Evolutionary conservation across 2,113 vertebrate genomes (phyloP), one percentile per base, ranked within the genome.

Genomic region (Lipophrys pholis): DNA sequence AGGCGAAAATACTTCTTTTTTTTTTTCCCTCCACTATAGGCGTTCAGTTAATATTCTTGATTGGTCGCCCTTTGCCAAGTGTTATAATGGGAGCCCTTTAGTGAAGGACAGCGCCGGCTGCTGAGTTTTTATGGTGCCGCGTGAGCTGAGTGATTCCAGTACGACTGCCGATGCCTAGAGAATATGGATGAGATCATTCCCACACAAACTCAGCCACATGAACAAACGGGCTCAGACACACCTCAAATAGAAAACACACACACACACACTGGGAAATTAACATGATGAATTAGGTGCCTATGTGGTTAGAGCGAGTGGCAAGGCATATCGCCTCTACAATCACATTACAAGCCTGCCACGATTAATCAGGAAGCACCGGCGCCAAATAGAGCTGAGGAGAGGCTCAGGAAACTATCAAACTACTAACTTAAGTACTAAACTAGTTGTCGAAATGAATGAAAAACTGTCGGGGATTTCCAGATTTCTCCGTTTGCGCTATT

Each of bases 131-230:
- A 87, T 80, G 62, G 60, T 58, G 71, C 78, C 66, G 66, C 45
- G 55, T 88, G 69, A 87, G 69, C 68, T 83, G 76, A 89, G 81
- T 70, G 43, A 73, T 69, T 85, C 64, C 48, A 58, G 36, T 10
- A 6, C 46, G 35, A 16, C 56, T 16, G 39, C 54, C 6, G 53
- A 75, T 17, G 81, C 69, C 78, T 52, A 46, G 69, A 80, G 88
- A 92, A 89, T 87, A 91, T 52, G 73, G 85, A 92, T 92, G 89
- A 90, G 82, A 80, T 85, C 74, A 81, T 82, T 69, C 70, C 50
- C 30, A 38, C 62, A 70, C 45, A 48, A 60, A 69, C 15, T 63
- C 58, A 83, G 43, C 21, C 21, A 52, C 30, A 36, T 6, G 54
- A 41, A 67, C 49, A 45, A 2, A 69, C 42, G 72, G 6, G 38